phyloP scores from a whole-genome alignment of 2,888 invertebrate species.

The Acrocyrtus sp. region DNA sequence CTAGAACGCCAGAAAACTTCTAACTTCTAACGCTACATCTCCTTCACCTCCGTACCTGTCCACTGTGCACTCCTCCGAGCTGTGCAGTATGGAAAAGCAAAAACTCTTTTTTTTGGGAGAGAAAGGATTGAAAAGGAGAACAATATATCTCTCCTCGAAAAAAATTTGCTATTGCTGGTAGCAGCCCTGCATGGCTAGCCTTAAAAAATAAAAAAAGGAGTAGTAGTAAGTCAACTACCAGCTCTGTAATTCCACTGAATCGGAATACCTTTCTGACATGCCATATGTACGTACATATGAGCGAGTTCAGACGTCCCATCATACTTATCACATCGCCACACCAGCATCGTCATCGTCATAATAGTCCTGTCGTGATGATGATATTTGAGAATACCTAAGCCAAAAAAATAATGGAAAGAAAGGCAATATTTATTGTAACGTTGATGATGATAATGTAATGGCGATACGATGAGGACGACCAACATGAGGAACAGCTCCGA shows the following conservation, averaged over 20 bases:
- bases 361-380: too few species aligned
- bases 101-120: neutral
- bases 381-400: too few species aligned
- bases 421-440: neutral
- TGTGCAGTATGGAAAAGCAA: neutral
- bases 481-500: neutral
- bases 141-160: neutral
- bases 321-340: too few species aligned
- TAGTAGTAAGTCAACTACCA: neutral
- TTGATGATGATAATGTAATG: neutral
- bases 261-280: neutral
- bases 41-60: too few species aligned
- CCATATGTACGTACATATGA: neutral
- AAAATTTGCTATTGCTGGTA: too few species aligned
- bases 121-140: neutral
- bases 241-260: neutral
- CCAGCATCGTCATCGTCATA: too few species aligned
- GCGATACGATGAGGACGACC: neutral
- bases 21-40: too few species aligned
- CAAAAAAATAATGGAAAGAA: too few species aligned
- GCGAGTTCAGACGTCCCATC: too few species aligned
- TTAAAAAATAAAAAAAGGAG: too few species aligned
- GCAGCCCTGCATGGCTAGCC: too few species aligned
- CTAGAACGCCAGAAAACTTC: too few species aligned
- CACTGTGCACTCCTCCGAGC: neutral